These are phyloP conservation scores for Talpa occidentalis DNA, from an alignment of 2,113 vertebrate genomes.

Conservation along the genomic window DNA sequence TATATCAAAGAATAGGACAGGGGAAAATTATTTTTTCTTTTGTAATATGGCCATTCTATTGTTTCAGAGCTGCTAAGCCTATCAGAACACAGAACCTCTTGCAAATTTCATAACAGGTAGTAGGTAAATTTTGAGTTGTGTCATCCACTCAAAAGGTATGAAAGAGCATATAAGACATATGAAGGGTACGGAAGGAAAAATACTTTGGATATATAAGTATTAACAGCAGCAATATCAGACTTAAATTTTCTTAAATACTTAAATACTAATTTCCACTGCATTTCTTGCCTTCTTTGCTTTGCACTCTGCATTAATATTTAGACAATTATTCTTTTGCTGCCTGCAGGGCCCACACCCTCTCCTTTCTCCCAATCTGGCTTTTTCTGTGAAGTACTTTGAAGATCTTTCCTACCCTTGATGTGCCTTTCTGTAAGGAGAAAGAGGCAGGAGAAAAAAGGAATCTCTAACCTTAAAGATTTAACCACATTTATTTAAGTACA, in stretches of 20 bases:
- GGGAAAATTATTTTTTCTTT: background rate
- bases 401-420: conserved; percentile 64
- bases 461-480: conserved; percentile 73
- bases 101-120: background rate
- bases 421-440: conserved; percentile 59
- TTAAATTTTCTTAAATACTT: conserved; percentile 9
- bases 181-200: background rate
- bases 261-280: background rate
- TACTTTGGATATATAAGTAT: background rate
- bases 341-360: conserved; percentile 63
- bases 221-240: conserved; percentile 24
- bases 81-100: background rate
- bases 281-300: background rate
- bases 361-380: conserved; percentile 46
- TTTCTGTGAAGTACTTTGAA: conserved; percentile 74
- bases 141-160: background rate
- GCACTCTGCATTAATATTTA: background rate
- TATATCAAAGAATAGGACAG: background rate
- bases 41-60: background rate
- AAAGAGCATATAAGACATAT: background rate
- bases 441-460: conserved; percentile 77
- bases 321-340: conserved; percentile 57
- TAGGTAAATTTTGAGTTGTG: background rate
- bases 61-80: background rate
- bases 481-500: conserved; percentile 77